phyloP scores from a whole-genome alignment of 2,888 invertebrate species.

The Drosophila sordidula region DNA sequence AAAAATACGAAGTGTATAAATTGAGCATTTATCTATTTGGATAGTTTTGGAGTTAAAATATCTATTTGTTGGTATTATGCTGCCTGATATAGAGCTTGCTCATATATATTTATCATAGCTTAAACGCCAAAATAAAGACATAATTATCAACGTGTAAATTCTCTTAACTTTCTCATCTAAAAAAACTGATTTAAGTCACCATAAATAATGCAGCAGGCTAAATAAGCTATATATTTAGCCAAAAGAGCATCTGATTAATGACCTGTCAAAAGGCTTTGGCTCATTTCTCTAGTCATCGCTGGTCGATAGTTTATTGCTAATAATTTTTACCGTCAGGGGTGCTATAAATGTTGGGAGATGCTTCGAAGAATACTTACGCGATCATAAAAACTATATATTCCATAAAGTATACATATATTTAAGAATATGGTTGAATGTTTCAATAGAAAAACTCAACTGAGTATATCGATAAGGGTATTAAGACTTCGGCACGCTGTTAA shows the following conservation, averaged over 20 bases:
- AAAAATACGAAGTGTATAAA: slow-evolving; percentile 20
- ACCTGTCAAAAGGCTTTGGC: slow-evolving; percentile 38
- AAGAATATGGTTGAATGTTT: too few species aligned
- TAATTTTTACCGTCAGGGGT: slow-evolving; percentile 36
- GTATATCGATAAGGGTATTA: slow-evolving; percentile 15
- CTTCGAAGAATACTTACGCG: too few species aligned
- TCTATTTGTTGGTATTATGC: neutral
- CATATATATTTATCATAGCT: neutral
- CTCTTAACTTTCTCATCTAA: too few species aligned
- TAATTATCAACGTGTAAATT: too few species aligned
- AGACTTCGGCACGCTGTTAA: neutral
- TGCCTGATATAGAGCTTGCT: neutral
- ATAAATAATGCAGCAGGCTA: slow-evolving; percentile 5
- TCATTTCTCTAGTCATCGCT: slow-evolving; percentile 31
- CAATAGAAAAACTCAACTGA: too few species aligned
- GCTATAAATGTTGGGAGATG: neutral
- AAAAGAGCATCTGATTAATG: slow-evolving; percentile 43
- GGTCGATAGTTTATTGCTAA: slow-evolving; percentile 61
- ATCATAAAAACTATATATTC: too few species aligned
- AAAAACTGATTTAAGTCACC: neutral
- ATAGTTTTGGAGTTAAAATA: neutral
- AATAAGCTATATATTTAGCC: too few species aligned
- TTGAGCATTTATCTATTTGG: slow-evolving; percentile 2
- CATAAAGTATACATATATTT: too few species aligned
- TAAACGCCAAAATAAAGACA: neutral